phyloP scores from a whole-genome alignment of 2,888 invertebrate species.

The Schizotus pectinicornis region DNA sequence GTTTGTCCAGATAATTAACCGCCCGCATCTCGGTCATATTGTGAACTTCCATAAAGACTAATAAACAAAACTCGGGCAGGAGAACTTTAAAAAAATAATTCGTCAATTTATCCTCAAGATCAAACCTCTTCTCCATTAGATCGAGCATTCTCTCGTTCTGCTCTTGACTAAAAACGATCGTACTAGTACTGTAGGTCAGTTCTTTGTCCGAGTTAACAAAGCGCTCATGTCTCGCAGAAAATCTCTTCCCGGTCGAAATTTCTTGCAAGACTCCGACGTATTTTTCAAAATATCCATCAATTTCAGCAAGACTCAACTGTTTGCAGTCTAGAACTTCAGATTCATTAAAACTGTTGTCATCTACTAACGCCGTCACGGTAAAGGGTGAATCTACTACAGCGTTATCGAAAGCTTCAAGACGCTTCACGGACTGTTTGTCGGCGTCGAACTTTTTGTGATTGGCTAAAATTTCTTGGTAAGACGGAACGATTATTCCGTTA shows the following conservation, averaged over 20 bases:
- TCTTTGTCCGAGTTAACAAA: constrained; percentile 28
- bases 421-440: constrained; percentile 31
- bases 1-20: constrained; percentile 41
- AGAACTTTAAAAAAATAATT: constrained; percentile 51
- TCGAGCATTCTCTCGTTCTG: constrained; percentile 44
- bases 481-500: constrained; percentile 40
- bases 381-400: constrained; percentile 26
- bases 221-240: constrained; percentile 32
- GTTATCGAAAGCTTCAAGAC: constrained; percentile 27
- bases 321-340: constrained; percentile 38
- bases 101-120: constrained; percentile 35
- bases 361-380: constrained; percentile 9
- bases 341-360: not conserved
- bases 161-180: constrained; percentile 45
- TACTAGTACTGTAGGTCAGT: constrained; percentile 46
- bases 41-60: constrained; percentile 50
- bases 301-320: constrained; percentile 32
- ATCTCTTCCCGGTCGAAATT: constrained; percentile 34
- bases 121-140: constrained; percentile 42
- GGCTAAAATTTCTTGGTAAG: constrained; percentile 37
- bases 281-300: constrained; percentile 34
- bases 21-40: constrained; percentile 41
- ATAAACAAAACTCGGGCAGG: constrained; percentile 50
- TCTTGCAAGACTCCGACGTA: constrained; percentile 29
- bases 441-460: constrained; percentile 33